These are phyloP conservation scores for Drosophila equinoxialis DNA, from an alignment of 1,140 invertebrate species.

Conservation along the genomic window DNA sequence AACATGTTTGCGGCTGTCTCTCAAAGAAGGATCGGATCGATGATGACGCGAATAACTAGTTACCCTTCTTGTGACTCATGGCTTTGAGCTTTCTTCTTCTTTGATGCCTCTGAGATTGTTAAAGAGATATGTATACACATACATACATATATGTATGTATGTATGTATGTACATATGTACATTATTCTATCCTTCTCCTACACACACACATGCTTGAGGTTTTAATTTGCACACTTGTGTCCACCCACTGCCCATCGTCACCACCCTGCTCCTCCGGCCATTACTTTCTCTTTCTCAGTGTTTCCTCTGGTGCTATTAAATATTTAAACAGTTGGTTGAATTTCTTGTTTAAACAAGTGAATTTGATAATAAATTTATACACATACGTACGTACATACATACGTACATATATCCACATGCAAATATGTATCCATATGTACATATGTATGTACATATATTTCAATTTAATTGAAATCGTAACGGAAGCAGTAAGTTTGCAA, in stretches of 20 bases:
- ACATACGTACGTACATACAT: background rate
- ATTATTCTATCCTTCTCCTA: constrained; percentile 2
- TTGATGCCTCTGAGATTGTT: too few relatives aligned
- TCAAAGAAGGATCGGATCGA: too few relatives aligned
- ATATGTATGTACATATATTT: constrained; percentile 31
- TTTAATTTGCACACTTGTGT: background rate
- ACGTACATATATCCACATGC: constrained; percentile 8
- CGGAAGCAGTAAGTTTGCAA: constrained; percentile 68
- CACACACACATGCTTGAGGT: background rate
- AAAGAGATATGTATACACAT: too few relatives aligned
- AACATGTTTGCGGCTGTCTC: constrained; percentile 10
- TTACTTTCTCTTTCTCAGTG: background rate
- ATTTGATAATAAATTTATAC: constrained; percentile 11
- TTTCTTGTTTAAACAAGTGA: constrained; percentile 10
- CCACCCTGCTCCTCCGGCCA: too few relatives aligned
- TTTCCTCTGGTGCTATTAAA: background rate
- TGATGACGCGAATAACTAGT: too few relatives aligned
- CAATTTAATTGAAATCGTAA: constrained; percentile 47
- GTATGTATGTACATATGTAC: too few relatives aligned
- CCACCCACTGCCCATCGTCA: background rate
- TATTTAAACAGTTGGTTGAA: constrained; percentile 44
- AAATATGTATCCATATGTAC: constrained; percentile 9
- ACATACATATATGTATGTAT: too few relatives aligned
- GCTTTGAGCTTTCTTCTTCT: too few relatives aligned
- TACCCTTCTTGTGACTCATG: too few relatives aligned